phyloP scores from a whole-genome alignment of 2,797 vertebrate species.

The Pelobates cultripes region DNA sequence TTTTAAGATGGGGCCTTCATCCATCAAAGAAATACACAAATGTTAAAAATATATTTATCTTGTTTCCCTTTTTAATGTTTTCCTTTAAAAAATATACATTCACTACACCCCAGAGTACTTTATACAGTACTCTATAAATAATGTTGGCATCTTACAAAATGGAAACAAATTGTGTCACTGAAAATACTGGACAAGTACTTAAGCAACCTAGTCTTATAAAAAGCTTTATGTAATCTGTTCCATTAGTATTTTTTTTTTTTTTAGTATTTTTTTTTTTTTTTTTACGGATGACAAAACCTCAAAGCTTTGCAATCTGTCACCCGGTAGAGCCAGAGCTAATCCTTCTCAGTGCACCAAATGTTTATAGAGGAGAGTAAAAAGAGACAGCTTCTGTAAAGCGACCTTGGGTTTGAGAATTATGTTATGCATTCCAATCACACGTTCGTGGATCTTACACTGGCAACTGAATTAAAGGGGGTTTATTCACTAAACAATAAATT shows the following conservation, averaged over 20 bases:
- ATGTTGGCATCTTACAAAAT: not conserved
- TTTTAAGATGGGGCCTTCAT: too few species aligned
- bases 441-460: too few species aligned
- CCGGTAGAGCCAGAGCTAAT: slow-evolving; percentile 35
- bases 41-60: too few species aligned
- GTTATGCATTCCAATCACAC: too few species aligned
- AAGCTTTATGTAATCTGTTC: slow-evolving; percentile 37
- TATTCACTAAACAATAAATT: too few species aligned
- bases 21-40: too few species aligned
- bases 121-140: not conserved
- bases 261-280: slow-evolving; percentile 11
- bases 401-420: not conserved
- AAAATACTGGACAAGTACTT: not conserved
- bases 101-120: too few species aligned
- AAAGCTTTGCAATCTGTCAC: slow-evolving; percentile 52
- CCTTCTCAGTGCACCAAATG: slow-evolving; percentile 42
- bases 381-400: slow-evolving; percentile 31
- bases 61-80: too few species aligned
- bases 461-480: too few species aligned
- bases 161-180: not conserved
- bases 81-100: too few species aligned
- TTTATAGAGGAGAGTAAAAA: slow-evolving; percentile 12
- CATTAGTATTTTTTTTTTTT: slow-evolving; percentile 40
- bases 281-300: slow-evolving; percentile 36
- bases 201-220: not conserved